Evolutionary conservation across 2,113 vertebrate genomes (phyloP), one percentile per base, ranked within the genome.

Genomic region (Manacus vitellinus): DNA sequence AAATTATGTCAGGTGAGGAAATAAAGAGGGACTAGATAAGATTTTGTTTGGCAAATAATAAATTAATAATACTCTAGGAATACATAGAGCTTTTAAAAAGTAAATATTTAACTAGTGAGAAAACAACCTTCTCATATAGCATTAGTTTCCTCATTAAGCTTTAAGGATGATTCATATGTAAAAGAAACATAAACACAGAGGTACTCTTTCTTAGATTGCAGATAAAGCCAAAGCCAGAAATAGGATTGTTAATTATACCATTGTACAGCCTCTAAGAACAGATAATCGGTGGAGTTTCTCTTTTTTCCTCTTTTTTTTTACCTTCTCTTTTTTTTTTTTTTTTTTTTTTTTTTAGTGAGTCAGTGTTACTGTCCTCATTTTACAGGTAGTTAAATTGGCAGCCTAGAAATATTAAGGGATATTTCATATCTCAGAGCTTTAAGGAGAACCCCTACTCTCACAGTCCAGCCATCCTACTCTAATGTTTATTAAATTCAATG

Each of bases 61-160:
- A 92, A 90, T 88, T 75, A 41, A 37, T 84, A 72, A 84, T 81
- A 59, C 81, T 86, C 79, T 37, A 87, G 20, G 49, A 88, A 70
- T 59, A 75, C 10, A 66, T 0, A 81, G 7, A 49, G 54, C 49
- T 87, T 95, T 94, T 75, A 66, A 75, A 91, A 92, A 72, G 11
- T 52, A 90, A 94, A 61, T 52, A 33, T 87, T 95, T 93, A 85
- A 91, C 62, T 94, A 85, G 80, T 59, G 55, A 74, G 85, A 80
- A 92, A 94, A 70, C 62, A 86, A 78, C 62, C 51, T 87, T 93
- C 90, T 85, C 51, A 78, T 70, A 66, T 12, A 47, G 21, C 46
- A 43, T 90, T 82, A 67, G 44, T 71, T 89, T 92, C 63, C 54
- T 91, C 66, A 77, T 93, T 95, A 94, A 94, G 52, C 67, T 96